Base-by-base conservation (phyloP, 1,140 invertebrate genomes). In the Lordiphosa clarofinis region DNA sequence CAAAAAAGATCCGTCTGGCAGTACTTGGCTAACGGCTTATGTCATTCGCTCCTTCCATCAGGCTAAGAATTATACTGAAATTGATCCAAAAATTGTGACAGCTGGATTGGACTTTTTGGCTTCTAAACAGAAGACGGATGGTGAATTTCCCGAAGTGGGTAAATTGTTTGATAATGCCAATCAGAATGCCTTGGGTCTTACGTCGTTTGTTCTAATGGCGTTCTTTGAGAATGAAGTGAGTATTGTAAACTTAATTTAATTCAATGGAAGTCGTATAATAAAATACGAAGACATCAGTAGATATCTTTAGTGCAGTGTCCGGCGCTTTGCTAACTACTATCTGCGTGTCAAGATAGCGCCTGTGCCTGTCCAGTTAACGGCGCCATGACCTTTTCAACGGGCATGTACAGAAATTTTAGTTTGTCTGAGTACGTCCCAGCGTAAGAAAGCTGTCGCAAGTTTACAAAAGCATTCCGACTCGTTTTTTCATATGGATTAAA, bases 1-100 rank as follows among this genome's bases (percentile, higher is more conserved):
- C 38, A 92, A 93, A 66, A 90, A 91, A 4, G 95, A 97, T 89
- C 86, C 90, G 2, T 91, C 90, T 19, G 95, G 97, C 4, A 97
- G 94, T 76, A 95, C 95, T 10, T 98, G 97, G 96, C 39, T 99
- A 15, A 98, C 97, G 4, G 96, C 97, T 1, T 98, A 98, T 88
- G 96, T 98, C 0, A 92, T 94, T 0, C 94, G 96, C 56, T 96
- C 97, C 46, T 94, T 99, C 81, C 92, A 93, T 35, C 94, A 96
- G 89, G 97, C 96, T 2, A 91, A 91, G 44, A 90, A 92, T 12
- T 95, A 94, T 81, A 96, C 98, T 12, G 92, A 92, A 47, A 92
- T 98, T 36, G 96, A 97, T 48, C 90, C 92, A 8, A 90, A 89
- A 49, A 92, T 97, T 36, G 92, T 98, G 52, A 87, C 90, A 2